Evolutionary conservation across 2,888 invertebrate species (phyloP).

Genomic region (Heteromyza rotundicornis): DNA sequence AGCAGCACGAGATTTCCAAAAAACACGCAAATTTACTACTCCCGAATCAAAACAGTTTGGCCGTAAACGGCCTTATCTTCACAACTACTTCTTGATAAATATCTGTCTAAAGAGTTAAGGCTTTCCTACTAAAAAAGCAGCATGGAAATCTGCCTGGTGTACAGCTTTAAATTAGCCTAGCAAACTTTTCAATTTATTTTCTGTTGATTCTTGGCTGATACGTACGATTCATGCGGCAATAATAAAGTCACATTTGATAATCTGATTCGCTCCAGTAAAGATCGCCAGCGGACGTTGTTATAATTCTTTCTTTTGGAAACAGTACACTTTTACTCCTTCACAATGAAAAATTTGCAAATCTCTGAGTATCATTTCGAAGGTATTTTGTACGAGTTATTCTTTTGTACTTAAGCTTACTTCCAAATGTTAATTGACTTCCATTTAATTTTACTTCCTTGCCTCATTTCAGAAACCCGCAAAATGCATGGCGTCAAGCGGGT

Average conservation of each 20-base stretch:
- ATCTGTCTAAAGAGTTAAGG: no score
- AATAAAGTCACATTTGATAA: slow-evolving; percentile 26
- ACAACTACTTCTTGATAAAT: no score
- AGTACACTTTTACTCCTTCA: slow-evolving; percentile 15
- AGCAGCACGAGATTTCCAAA: no score
- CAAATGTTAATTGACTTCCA: neutral
- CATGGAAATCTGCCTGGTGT: neutral
- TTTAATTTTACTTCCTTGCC: slow-evolving; percentile 23
- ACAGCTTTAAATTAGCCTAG: neutral
- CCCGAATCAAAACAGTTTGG: no score
- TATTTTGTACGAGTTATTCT: slow-evolving; percentile 24
- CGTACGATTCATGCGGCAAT: slow-evolving; percentile 10
- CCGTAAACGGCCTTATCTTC: no score
- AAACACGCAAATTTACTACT: no score
- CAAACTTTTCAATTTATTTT: slow-evolving; percentile 7
- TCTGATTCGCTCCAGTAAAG: slow-evolving; percentile 19
- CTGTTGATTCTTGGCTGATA: slow-evolving; percentile 7
- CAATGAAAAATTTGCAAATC: slow-evolving; percentile 17
- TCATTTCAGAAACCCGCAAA: slow-evolving; percentile 69
- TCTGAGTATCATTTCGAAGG: slow-evolving; percentile 58
- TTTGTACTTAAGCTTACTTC: no score
- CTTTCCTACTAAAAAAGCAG: no score
- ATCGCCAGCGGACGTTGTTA: slow-evolving; percentile 13
- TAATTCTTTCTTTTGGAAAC: no score
- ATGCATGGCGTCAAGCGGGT: slow-evolving; percentile 84